Conservation (phyloP, 2,797 vertebrate genomes). For the Centropyge bicolor region DNA sequence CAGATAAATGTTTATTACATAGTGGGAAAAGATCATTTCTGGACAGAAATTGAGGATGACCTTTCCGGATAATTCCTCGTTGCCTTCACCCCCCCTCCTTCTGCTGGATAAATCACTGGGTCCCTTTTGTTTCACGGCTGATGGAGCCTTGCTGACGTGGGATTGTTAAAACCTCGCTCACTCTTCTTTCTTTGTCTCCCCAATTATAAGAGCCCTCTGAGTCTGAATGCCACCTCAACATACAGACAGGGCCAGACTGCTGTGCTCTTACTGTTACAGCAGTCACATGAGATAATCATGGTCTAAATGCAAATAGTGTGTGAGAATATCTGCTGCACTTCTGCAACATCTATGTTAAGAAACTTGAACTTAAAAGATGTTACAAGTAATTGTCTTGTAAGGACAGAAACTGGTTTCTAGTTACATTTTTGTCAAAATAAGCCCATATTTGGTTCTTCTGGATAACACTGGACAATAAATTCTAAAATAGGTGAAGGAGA, state of each 20-base stretch:
- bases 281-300: slow-evolving; percentile 15
- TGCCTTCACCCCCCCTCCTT: slow-evolving; percentile 69
- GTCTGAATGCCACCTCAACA: slow-evolving; percentile 39
- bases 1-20: slow-evolving; percentile 99
- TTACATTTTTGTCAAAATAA: background rate
- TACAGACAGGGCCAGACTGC: slow-evolving; percentile 34
- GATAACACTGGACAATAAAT: too few species aligned
- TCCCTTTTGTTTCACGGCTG: slow-evolving; percentile 83
- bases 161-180: slow-evolving; percentile 75
- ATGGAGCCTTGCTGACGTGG: slow-evolving; percentile 81
- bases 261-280: slow-evolving; percentile 4
- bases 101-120: slow-evolving; percentile 88
- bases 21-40: slow-evolving; percentile 99
- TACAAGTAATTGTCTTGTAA: background rate
- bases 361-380: background rate
- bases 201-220: slow-evolving; percentile 58
- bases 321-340: background rate
- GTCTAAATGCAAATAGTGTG: background rate
- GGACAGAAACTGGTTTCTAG: background rate
- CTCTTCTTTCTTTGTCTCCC: slow-evolving; percentile 67
- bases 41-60: slow-evolving; percentile 99
- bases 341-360: background rate
- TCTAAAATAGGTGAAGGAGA: too few species aligned
- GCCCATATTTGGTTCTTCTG: too few species aligned
- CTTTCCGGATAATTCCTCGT: slow-evolving; percentile 96